Conservation (phyloP, 2,113 vertebrate species). For the Cochlearius cochlearius region DNA sequence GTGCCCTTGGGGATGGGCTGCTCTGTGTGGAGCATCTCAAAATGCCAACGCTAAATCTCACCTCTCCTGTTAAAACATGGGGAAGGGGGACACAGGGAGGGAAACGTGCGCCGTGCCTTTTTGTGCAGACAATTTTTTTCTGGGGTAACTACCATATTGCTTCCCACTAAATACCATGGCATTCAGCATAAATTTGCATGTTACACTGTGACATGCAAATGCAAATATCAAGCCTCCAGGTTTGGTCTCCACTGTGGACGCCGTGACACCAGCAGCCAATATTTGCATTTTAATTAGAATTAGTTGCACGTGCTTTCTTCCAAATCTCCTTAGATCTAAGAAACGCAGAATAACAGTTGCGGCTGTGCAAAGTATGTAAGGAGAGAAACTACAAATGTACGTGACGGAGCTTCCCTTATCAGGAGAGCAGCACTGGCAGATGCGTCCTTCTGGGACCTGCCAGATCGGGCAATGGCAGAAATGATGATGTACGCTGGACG, state of each 20-base stretch:
- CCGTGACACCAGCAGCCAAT: not conserved
- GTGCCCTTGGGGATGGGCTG: not conserved
- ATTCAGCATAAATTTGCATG: not conserved
- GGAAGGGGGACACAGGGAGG: too few species aligned
- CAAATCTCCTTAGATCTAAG: not conserved
- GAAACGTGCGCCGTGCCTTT: fast-evolving
- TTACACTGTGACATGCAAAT: not conserved
- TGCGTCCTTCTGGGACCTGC: constrained; percentile 5
- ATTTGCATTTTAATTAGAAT: not conserved
- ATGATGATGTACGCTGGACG: not conserved
- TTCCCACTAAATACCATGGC: not conserved
- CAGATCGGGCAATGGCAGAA: not conserved
- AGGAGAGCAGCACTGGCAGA: not conserved
- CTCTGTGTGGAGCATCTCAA: not conserved
- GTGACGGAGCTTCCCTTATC: constrained; percentile 51
- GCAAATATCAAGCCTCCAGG: not conserved
- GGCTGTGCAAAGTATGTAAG: not conserved
- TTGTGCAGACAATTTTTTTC: not conserved
- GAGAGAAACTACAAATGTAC: not conserved
- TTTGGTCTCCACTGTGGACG: not conserved
- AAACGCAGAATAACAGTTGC: not conserved
- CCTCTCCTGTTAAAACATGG: not conserved
- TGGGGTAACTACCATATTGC: not conserved
- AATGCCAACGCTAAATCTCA: fast-evolving
- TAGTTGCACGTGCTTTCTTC: not conserved